Percentiles rank a stretch among this genome's conserved stretches.
Conservation (phyloP, 2,888 invertebrate species). For the Odontothrips loti region DNA sequence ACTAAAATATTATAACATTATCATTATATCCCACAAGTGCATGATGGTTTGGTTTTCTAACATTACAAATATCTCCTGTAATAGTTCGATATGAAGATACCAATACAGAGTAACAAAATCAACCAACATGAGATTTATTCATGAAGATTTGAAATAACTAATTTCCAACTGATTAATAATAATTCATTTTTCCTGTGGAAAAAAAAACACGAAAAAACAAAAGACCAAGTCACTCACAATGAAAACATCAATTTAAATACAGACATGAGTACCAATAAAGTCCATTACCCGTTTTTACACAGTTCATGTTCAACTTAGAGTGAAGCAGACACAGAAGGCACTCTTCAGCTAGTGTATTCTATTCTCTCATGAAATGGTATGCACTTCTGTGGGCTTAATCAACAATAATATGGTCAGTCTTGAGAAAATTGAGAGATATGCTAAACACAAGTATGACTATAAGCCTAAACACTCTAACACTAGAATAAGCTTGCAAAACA, state of each 20-base stretch:
- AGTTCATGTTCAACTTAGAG: slow-evolving; percentile 12
- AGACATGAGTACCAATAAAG: not conserved
- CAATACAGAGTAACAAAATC: no score
- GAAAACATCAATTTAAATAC: not conserved
- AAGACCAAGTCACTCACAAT: not conserved
- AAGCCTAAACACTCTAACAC: not conserved
- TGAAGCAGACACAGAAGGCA: not conserved
- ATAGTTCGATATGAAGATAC: no score
- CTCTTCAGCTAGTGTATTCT: not conserved
- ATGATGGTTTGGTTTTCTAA: no score
- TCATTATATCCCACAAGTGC: no score
- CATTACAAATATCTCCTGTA: no score
- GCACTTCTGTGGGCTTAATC: not conserved
- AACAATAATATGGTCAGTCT: not conserved
- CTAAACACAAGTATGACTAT: not conserved
- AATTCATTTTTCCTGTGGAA: not conserved
- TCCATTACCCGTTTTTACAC: slow-evolving; percentile 28
- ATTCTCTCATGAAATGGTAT: slow-evolving; percentile 22
- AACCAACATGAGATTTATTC: no score
- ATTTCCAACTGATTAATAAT: no score
- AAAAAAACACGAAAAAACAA: slow-evolving; percentile 15
- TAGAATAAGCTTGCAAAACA: not conserved
- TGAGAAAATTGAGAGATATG: not conserved
- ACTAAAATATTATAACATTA: no score
- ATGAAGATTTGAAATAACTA: no score